Evolutionary conservation across 2,797 vertebrate species (phyloP).

Genomic region (Oreochromis mossambicus): DNA sequence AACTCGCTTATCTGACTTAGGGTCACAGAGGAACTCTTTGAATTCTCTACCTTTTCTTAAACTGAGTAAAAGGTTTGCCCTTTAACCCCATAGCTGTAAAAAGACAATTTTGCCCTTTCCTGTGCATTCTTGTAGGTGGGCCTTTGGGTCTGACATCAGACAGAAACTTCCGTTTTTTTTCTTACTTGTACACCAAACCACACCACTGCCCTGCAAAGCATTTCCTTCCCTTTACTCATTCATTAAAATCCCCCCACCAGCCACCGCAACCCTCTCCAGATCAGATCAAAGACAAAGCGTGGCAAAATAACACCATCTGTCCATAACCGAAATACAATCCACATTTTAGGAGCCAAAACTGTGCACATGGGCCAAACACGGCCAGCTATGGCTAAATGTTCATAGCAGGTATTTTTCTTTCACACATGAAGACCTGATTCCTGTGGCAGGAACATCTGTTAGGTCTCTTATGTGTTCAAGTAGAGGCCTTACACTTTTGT

Average conservation of each 20-base stretch:
- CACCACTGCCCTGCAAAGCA: constrained; percentile 65
- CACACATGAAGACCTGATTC: constrained; percentile 5
- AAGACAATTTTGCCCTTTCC: not conserved
- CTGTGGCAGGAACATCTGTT: constrained; percentile 43
- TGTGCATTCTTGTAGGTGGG: not conserved
- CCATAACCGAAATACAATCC: constrained; percentile 60
- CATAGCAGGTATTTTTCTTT: not conserved
- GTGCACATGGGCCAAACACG: not conserved
- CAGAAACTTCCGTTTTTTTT: constrained; percentile 16
- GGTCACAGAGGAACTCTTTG: not conserved
- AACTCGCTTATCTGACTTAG: not conserved
- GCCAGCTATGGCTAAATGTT: not conserved
- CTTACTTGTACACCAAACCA: constrained; percentile 45
- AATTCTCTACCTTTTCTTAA: not conserved
- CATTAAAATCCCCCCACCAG: constrained; percentile 27
- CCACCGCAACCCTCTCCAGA: constrained; percentile 54
- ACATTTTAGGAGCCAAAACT: constrained; percentile 37
- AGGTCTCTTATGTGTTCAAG: constrained; percentile 23
- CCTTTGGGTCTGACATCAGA: constrained; percentile 8
- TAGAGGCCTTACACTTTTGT: constrained; percentile 17
- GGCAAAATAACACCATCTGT: constrained; percentile 62
- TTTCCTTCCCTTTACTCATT: constrained; percentile 73
- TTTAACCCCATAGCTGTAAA: not conserved
- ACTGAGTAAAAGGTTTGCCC: not conserved
- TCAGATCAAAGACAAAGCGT: constrained; percentile 66